Base-by-base conservation (phyloP, 2,797 vertebrate genomes). In the Hypotaenidia philippensis region DNA sequence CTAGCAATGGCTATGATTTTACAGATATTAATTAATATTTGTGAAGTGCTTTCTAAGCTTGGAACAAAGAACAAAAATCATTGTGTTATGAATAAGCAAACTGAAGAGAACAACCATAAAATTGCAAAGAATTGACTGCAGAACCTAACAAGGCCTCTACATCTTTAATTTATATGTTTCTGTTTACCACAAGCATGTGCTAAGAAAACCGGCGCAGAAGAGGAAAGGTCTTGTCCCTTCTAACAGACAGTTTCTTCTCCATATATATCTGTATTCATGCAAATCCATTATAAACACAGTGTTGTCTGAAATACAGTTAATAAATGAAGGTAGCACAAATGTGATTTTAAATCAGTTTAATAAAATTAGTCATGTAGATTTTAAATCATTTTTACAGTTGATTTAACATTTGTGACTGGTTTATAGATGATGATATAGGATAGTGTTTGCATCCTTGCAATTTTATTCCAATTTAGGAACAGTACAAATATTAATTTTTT, bases 391-490 rank as follows among this genome's bases (percentile, higher is more conserved):
- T 98, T 98, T 97, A 98, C 97, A 97, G 97, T 98, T 98, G 98
- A 98, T 98, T 98, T 98, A 98, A 96, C 98, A 97, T 97, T 97
- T 97, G 95, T 97, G 97, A 98, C 97, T 98, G 97, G 93, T 98
- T 98, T 98, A 98, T 98, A 98, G 97, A 98, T 98, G 96, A 95
- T 98, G 98, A 98, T 98, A 98, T 97, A 98, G 97, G 97, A 93
- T 93, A 96, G 96, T 94, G 97, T 98, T 97, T 98, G 96, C 97
- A 97, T 96, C 87, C 96, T 97, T 96, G 98, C 98, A 98, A 98
- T 99, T 98, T 99, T 99, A 98, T 99, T 99, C 98, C 98, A 98
- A 98, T 97, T 98, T 96, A 98, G 97, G 97, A 98, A 98, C 94
- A 95, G 97, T 98, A 98, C 98, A 98, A 98, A 98, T 98, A 98